Evolutionary conservation across 2,888 invertebrate genomes (phyloP), one percentile per base, ranked within the genome.

Genomic region (Cheilosia scutellata): DNA sequence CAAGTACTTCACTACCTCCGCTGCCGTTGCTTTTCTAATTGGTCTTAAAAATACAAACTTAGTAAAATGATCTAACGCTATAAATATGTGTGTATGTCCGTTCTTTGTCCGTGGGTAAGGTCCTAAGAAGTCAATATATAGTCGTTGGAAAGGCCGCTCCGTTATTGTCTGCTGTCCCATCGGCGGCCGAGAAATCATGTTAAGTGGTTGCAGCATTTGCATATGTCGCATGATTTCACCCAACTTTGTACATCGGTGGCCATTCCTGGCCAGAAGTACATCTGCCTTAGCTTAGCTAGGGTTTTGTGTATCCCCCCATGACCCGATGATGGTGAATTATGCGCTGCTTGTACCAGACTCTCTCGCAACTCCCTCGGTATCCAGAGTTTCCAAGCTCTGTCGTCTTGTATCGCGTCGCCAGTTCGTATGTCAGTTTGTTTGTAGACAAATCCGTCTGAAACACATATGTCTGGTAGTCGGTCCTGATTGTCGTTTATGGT

Each of bases 121-220:
- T 11, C 86, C 86, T 20, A 78, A n/a, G 5, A 87, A 72, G 42
- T 82, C 84, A 0, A 82, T 65, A 42, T 47, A 70, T 0, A 87
- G 7, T 4, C 68, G 27, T 47, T 82, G 63, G 31, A 80, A 68
- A 0, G 83, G 79, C 9, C 78, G 44, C 6, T 68, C 62, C 4
- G 58, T 33, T n/a, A 60, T 51, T 3, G 29, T 47, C 2, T 27
- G 62, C 16, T 58, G 9, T 0, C 68, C 77, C 65, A 82, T 72
- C 0, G 62, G 47, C n/a, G 82, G 76, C 57, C 51, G 5, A 2
- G 42, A 42, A 0, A 42, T 42, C 5, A 42, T n/a, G 47, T 33
- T 33, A 0, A 9, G 3, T 3, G 47, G 7, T 47, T 47, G 7
- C 0, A 2, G 20, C 20, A 47, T 0, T 20, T 47, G 47, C 40